Evolutionary conservation across 2,113 vertebrate species (phyloP).

Genomic region (Sphyrna mokarran): DNA sequence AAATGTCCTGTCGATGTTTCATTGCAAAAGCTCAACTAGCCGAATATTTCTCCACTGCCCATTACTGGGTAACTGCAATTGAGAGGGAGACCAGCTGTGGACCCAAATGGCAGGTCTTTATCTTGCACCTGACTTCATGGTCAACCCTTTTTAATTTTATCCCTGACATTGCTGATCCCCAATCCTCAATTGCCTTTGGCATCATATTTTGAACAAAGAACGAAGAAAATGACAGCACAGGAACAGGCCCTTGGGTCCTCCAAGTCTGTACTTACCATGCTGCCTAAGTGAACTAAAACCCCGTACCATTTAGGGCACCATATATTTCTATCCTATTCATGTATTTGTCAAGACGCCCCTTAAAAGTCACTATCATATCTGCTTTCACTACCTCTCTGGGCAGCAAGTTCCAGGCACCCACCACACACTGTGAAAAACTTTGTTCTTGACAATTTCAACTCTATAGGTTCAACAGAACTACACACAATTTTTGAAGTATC

Average conservation of each 20-base stretch:
- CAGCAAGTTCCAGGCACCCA: no score
- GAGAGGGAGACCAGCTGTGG: background rate
- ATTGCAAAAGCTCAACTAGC: background rate
- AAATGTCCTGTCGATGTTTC: background rate
- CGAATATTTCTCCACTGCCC: background rate
- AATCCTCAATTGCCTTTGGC: background rate
- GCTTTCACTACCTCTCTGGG: no score
- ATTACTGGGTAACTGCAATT: background rate
- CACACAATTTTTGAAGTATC: background rate
- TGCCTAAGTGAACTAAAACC: no score
- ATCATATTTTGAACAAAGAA: background rate
- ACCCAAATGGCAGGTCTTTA: background rate
- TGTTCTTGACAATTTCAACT: background rate
- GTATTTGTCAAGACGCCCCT: no score
- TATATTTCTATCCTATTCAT: no score
- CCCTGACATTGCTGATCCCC: background rate
- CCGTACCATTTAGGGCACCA: no score
- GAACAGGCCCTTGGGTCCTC: no score
- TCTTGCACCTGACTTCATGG: background rate
- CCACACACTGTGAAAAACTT: no score
- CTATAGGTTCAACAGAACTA: background rate
- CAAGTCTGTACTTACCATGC: no score
- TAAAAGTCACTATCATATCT: no score
- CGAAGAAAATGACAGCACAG: no score
- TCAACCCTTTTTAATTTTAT: background rate